Conservation (phyloP, 2,797 vertebrate genomes). For the Halcyon badia region DNA sequence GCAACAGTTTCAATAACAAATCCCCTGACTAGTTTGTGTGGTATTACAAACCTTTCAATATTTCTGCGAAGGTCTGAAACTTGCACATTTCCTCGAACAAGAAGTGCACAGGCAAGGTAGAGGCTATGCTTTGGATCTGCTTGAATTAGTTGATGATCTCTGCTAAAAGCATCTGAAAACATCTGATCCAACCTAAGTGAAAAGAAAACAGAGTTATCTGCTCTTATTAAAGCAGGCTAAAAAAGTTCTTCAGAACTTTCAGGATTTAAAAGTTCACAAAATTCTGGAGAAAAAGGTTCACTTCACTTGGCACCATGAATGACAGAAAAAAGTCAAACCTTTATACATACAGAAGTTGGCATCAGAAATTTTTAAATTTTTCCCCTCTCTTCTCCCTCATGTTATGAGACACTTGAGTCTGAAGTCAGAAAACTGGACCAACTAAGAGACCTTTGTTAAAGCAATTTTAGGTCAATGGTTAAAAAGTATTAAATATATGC, state of each 20-base stretch:
- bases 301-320: no score
- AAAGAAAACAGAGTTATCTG: neutral
- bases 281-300: no score
- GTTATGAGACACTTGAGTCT: neutral
- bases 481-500: neutral
- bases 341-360: neutral
- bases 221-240: neutral
- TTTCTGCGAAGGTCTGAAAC: slow-evolving; percentile 96
- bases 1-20: neutral
- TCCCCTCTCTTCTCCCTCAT: neutral
- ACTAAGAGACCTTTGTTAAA: neutral
- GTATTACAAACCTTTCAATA: slow-evolving; percentile 89
- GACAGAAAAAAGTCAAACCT: no score
- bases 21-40: neutral
- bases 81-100: slow-evolving; percentile 93
- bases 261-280: no score
- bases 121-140: slow-evolving; percentile 91
- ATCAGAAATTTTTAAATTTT: neutral
- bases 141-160: slow-evolving; percentile 92
- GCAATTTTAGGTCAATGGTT: neutral
- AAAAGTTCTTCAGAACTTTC: neutral
- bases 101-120: slow-evolving; percentile 94
- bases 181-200: slow-evolving; percentile 92
- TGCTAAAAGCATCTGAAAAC: slow-evolving; percentile 97
- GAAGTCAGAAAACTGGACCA: neutral